Evolutionary conservation across 2,888 invertebrate genomes (phyloP).

Genomic region (Mechanitis messenoides): DNA sequence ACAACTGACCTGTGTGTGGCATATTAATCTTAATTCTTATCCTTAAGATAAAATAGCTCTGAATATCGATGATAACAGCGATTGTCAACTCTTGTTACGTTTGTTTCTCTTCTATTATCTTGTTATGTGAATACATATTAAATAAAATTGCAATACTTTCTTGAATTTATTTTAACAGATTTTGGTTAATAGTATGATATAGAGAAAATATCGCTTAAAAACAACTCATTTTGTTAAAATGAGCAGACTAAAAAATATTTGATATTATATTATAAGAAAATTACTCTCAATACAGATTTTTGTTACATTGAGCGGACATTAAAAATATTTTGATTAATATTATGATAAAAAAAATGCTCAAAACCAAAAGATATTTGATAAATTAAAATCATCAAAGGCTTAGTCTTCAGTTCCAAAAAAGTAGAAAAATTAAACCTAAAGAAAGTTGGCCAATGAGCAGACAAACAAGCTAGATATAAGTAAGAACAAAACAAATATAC

Average conservation of each 20-base stretch:
- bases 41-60: slow-evolving; percentile 47
- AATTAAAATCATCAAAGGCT: too few species aligned
- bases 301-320: too few species aligned
- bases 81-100: not conserved
- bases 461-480: not conserved
- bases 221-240: too few species aligned
- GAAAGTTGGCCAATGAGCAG: not conserved
- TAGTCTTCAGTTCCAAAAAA: too few species aligned
- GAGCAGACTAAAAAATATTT: too few species aligned
- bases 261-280: too few species aligned
- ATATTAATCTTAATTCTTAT: slow-evolving; percentile 51
- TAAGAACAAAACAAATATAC: slow-evolving; percentile 32
- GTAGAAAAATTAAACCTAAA: too few species aligned
- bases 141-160: not conserved
- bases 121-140: not conserved
- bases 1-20: slow-evolving; percentile 47
- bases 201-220: too few species aligned
- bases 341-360: too few species aligned
- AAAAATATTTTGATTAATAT: too few species aligned
- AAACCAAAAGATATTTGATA: too few species aligned
- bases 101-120: not conserved
- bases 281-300: too few species aligned
- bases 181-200: not conserved
- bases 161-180: not conserved
- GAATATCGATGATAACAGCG: slow-evolving; percentile 36